Conservation (phyloP, 2,888 invertebrate genomes). For the Sipha maydis region DNA sequence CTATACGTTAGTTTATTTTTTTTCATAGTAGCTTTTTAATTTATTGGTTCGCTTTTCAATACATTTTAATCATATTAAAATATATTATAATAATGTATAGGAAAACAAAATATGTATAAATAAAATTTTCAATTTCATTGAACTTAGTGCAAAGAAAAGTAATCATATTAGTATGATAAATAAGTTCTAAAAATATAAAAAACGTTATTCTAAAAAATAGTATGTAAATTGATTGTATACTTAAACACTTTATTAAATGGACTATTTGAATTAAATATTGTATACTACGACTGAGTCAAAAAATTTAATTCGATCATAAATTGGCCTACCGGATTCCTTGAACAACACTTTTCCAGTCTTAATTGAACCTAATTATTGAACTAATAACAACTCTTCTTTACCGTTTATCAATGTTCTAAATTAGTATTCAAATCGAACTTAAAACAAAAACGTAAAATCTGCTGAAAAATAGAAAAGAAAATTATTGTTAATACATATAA, state of each 20-base stretch:
- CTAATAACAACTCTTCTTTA: background rate
- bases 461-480: too few species aligned
- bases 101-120: background rate
- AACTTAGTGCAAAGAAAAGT: background rate
- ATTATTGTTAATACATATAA: too few species aligned
- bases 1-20: background rate
- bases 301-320: background rate
- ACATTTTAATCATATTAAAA: background rate
- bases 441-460: too few species aligned
- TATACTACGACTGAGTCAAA: background rate
- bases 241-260: background rate
- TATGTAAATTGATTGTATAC: background rate
- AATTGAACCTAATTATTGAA: too few species aligned
- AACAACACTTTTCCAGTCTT: too few species aligned
- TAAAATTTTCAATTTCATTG: background rate
- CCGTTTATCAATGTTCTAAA: too few species aligned
- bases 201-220: background rate
- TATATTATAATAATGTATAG: background rate
- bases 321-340: background rate
- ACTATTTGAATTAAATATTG: background rate
- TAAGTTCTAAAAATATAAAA: too few species aligned
- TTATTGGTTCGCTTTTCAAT: background rate
- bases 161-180: too few species aligned
- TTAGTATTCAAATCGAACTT: too few species aligned
- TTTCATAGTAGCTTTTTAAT: background rate